Percentiles rank a stretch among this genome's conserved stretches.
Conservation (phyloP, 1,140 invertebrate genomes). For the Orussus abietinus region DNA sequence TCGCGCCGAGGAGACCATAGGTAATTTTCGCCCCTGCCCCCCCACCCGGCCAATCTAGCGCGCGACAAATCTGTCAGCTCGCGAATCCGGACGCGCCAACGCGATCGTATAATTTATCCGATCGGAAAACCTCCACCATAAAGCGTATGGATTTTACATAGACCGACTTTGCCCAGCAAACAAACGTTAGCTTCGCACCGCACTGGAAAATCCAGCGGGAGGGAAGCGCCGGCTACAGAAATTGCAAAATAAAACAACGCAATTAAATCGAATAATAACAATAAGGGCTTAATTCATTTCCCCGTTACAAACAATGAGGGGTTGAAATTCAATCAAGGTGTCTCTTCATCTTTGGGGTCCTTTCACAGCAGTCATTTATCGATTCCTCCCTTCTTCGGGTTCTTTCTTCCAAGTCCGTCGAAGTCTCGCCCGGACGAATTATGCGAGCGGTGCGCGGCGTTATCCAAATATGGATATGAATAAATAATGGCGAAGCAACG, state of each 20-base stretch:
- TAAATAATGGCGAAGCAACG: slow-evolving; percentile 37
- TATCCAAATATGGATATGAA: slow-evolving; percentile 27
- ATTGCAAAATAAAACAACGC: no score
- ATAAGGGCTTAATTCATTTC: no score
- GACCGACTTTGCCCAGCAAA: slow-evolving; percentile 42
- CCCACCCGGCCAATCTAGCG: slow-evolving; percentile 27
- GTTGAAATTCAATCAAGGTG: neutral
- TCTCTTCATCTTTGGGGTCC: no score
- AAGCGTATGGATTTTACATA: slow-evolving; percentile 43
- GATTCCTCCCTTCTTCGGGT: no score
- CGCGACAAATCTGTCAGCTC: slow-evolving; percentile 37
- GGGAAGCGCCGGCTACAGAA: no score
- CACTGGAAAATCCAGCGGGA: no score
- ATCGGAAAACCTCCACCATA: slow-evolving; percentile 51
- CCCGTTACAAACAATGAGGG: neutral
- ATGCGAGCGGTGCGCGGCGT: neutral
- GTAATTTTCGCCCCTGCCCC: slow-evolving; percentile 23
- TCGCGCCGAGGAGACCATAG: neutral
- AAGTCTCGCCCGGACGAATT: neutral
- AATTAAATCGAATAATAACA: no score
- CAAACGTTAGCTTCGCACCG: no score
- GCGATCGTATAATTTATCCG: slow-evolving; percentile 48
- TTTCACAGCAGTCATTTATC: no score
- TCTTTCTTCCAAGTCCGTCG: neutral
- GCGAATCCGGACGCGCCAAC: slow-evolving; percentile 38